These are phyloP conservation scores for Hoplostethus atlanticus DNA, from an alignment of 2,797 vertebrate species.

Conservation along the genomic window DNA sequence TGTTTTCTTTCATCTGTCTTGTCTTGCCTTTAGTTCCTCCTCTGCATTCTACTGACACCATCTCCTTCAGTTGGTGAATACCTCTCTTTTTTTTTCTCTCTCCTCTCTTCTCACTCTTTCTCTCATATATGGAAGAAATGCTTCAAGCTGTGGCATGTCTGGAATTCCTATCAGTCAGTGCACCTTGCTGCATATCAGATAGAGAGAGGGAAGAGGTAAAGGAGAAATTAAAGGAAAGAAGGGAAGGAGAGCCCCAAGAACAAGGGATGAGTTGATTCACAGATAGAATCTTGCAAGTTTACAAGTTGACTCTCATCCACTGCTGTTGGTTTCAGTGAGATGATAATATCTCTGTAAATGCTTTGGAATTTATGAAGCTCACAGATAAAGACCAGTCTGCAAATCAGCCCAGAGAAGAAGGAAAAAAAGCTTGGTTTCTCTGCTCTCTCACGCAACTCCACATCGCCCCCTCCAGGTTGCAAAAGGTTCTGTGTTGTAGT, in stretches of 20 bases:
- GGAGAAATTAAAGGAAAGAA: constrained; percentile 34
- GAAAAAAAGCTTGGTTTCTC: not conserved
- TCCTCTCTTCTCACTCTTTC: constrained; percentile 15
- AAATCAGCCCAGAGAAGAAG: constrained; percentile 10
- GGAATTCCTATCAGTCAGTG: constrained; percentile 74
- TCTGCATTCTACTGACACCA: not conserved
- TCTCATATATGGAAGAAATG: constrained; percentile 55
- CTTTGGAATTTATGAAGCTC: constrained; percentile 49
- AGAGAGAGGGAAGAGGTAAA: constrained; percentile 40
- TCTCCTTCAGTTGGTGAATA: constrained; percentile 13
- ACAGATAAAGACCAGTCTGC: constrained; percentile 53
- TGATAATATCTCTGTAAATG: constrained; percentile 48
- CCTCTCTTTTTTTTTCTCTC: constrained; percentile 12
- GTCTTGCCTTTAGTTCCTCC: constrained; percentile 21
- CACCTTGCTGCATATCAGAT: constrained; percentile 78
- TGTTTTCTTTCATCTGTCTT: constrained; percentile 26
- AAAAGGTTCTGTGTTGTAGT: not conserved
- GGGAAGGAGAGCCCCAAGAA: constrained; percentile 18
- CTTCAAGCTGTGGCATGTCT: constrained; percentile 70
- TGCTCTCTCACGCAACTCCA: constrained; percentile 36
- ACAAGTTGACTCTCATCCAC: constrained; percentile 18
- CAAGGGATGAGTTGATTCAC: constrained; percentile 30
- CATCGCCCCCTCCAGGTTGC: constrained; percentile 66
- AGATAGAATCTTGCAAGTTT: constrained; percentile 3
- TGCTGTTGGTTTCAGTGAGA: constrained; percentile 30